Base-by-base conservation (phyloP, 1,140 invertebrate genomes). In the Hestina assimilis region DNA sequence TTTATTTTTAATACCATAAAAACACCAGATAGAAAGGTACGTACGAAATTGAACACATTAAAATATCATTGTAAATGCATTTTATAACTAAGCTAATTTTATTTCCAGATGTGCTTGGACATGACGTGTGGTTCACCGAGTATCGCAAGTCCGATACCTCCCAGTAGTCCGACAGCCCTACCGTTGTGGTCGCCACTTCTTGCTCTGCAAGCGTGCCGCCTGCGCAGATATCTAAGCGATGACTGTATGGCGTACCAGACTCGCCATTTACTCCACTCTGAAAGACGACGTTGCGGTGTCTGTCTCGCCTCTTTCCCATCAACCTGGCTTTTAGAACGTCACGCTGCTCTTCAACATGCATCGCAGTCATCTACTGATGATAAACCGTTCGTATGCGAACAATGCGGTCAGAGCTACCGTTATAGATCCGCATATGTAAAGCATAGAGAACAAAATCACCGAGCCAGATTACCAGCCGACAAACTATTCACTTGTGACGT, bases 351-450 rank as follows among this genome's bases (percentile, higher is more conserved):
- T 0, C 95, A 96, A 73, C 95, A 96, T 79, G 89, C 90, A 11
- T 81, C 87, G 0, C 91, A 90, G 35, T 77, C 57, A 0, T 68
- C 83, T n/a, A 90, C 90, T 73, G 93, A 95, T 64, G 95, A 96
- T 77, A 97, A 96, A 72, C 95, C 95, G n/a, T 96, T 96, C 86
- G 95, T 95, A 6, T 97, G 95, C 87, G 95, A 96, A 69, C 95
- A 96, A 72, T 97, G 95, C 81, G 95, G 95, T 5, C 95, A 97
- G 69, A 95, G 94, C 67, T 97, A 97, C 83, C 92, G 95, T 59
- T 96, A 96, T 74, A 91, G 95, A 38, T 96, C 95, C 12, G 95
- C 95, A 4, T 97, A 96, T 82, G 93, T 95, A 23, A 96, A 96
- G 71, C 95, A 96, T 76, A 92, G 95, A 35, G 95, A 96, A 75